phyloP scores from a whole-genome alignment of 2,113 vertebrate species.

The Syngnathus typhle region DNA sequence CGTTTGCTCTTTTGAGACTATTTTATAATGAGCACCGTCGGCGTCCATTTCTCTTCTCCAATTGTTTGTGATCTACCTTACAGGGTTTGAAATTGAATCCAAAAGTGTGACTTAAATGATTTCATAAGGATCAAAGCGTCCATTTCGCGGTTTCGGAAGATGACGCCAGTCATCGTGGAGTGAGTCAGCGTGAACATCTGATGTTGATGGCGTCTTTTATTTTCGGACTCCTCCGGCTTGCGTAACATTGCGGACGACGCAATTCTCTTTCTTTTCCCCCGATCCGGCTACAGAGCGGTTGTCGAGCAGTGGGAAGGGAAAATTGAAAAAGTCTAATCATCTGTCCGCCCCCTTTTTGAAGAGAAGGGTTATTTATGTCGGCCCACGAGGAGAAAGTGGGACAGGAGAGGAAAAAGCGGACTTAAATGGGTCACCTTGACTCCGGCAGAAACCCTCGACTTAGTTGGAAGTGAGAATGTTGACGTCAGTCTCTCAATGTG shows the following conservation, averaged over 20 bases:
- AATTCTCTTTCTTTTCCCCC: background rate
- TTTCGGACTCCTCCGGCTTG: slow-evolving; percentile 1
- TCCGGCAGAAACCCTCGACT: background rate
- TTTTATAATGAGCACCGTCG: background rate
- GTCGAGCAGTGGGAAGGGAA: background rate
- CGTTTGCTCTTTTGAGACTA: background rate
- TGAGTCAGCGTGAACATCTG: slow-evolving; percentile 2
- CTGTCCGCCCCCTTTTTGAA: slow-evolving; percentile 1
- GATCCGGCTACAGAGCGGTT: background rate
- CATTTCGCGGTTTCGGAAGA: background rate
- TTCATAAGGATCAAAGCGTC: background rate
- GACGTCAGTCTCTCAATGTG: background rate
- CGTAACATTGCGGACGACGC: background rate
- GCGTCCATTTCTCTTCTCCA: background rate
- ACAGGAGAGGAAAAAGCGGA: background rate
- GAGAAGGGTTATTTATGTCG: background rate
- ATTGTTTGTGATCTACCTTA: too few relatives aligned
- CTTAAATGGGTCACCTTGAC: slow-evolving; percentile 4
- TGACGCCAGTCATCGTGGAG: background rate
- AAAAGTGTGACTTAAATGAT: background rate
- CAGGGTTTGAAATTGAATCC: background rate
- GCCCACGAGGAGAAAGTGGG: background rate
- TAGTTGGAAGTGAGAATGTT: background rate
- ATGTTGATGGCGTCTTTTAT: slow-evolving; percentile 4
- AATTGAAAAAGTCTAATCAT: background rate